These are phyloP conservation scores for Drosophila mojavensis DNA, from an alignment of 1,140 invertebrate genomes.

Conservation along the genomic window DNA sequence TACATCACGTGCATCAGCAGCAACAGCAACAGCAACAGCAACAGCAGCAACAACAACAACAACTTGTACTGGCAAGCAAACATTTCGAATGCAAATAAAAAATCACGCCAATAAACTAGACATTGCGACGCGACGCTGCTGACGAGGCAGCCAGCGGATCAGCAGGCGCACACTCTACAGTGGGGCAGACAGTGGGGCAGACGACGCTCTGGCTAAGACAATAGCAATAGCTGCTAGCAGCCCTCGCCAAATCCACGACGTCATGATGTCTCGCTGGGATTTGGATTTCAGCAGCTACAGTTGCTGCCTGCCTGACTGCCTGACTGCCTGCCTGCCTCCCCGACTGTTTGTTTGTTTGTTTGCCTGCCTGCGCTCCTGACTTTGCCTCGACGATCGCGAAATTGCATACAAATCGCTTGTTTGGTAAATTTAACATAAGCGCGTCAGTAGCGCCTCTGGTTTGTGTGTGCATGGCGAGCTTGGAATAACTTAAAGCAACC, in stretches of 20 bases:
- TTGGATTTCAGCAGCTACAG: slow-evolving; percentile 64
- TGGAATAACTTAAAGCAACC: slow-evolving; percentile 75
- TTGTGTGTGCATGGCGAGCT: slow-evolving; percentile 63
- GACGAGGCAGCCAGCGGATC: slow-evolving; percentile 3
- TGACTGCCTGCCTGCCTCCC: not conserved
- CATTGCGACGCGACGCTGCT: slow-evolving; percentile 54
- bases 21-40: slow-evolving; percentile 19
- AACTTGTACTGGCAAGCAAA: slow-evolving; percentile 33
- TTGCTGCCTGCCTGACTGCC: not conserved
- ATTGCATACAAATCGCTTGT: slow-evolving; percentile 83
- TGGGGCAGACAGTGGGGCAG: slow-evolving; percentile 18
- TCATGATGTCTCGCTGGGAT: slow-evolving; percentile 83
- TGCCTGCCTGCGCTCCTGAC: not conserved
- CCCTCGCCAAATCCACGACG: slow-evolving; percentile 65
- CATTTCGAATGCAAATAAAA: slow-evolving; percentile 83
- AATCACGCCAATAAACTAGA: slow-evolving; percentile 84
- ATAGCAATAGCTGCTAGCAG: slow-evolving; percentile 20
- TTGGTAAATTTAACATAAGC: slow-evolving; percentile 83
- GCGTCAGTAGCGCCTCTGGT: slow-evolving; percentile 80
- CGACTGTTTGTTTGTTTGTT: not conserved
- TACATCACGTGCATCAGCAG: slow-evolving; percentile 70
- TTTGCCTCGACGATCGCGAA: slow-evolving; percentile 50
- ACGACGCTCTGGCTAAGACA: slow-evolving; percentile 32
- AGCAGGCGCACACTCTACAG: not conserved
- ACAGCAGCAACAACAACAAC: slow-evolving; percentile 20